Base-by-base conservation (phyloP, 2,888 invertebrate genomes). In the Dione juno region DNA sequence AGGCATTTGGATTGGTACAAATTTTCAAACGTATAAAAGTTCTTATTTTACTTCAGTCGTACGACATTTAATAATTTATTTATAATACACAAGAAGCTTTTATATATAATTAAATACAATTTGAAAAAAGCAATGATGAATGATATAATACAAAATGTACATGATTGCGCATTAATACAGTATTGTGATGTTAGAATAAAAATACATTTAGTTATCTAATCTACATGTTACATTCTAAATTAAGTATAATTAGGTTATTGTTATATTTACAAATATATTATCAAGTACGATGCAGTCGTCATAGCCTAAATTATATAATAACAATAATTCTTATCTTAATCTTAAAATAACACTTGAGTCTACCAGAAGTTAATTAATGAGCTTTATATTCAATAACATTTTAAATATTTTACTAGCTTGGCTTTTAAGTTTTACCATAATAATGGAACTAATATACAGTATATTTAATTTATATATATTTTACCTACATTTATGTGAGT, bases 11-110 rank as follows among this genome's bases (percentile, higher is more conserved):
- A 73, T 81, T 75, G 78, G 73, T 81, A 84, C 82, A 84, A 86
- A 86, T 88, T 84, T 88, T 88, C 83, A 88, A 90, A 88, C 71
- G 85, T 88, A 88, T 80, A 86, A 88, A 89, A 87, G 81, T 50
- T 59, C 64, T 65, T 74, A 57, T 54, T 54, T 58, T 75, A 64
- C 66, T 66, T 64, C 70, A 68, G 63, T 53, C 16, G n/a, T 28
- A 59, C n/a, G 43, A 59, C 41, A n/a, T 43, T 59, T 43, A 54
- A 54, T 59, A 43, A 59, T 59, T 59, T 59, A 59, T 37, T 16
- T 50, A 54, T 35, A 5, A 54, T 54, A 54, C 50, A 19, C 16
- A 50, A 50, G 50, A 50, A 11, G 16, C 19, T 10, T 9, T 11
- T 19, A 16, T 50, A 16, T 13, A 50, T 50, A 50, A 11, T 50